phyloP scores from a whole-genome alignment of 2,797 vertebrate species.

The Lemur catta region DNA sequence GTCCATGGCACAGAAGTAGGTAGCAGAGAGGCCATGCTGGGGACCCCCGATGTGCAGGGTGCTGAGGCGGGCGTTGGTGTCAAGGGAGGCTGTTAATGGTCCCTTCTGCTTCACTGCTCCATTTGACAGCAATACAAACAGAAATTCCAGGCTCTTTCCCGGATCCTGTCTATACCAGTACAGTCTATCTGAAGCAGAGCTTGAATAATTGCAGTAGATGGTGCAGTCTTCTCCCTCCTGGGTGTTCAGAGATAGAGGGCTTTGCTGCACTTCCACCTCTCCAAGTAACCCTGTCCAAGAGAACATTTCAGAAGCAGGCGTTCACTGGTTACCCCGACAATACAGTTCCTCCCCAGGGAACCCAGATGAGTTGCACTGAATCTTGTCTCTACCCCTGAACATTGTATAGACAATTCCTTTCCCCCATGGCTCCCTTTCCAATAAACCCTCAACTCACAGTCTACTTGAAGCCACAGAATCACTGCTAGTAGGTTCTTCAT shows the following conservation, averaged over 20 bases:
- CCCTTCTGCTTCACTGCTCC: background rate
- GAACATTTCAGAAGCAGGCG: background rate
- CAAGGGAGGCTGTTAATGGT: background rate
- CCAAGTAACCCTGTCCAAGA: constrained; percentile 37
- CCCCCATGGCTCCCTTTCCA: background rate
- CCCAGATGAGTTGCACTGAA: background rate
- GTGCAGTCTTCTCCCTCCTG: background rate
- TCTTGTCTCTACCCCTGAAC: background rate
- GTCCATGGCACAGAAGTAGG: background rate
- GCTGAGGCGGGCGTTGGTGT: background rate
- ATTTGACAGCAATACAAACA: background rate
- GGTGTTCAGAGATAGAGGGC: background rate
- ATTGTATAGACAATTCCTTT: background rate
- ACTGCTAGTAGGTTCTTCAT: background rate
- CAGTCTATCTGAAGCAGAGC: background rate
- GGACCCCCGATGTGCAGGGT: background rate
- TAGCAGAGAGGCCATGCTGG: background rate
- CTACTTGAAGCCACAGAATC: constrained; percentile 13
- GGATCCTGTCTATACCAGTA: background rate
- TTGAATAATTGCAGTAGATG: constrained; percentile 2
- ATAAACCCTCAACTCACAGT: background rate
- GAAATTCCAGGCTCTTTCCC: background rate
- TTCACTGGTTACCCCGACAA: background rate
- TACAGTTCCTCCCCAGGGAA: background rate
- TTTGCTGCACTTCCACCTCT: constrained; percentile 10